Base-by-base conservation (phyloP, 2,888 invertebrate species). In the Protonemura montana region DNA sequence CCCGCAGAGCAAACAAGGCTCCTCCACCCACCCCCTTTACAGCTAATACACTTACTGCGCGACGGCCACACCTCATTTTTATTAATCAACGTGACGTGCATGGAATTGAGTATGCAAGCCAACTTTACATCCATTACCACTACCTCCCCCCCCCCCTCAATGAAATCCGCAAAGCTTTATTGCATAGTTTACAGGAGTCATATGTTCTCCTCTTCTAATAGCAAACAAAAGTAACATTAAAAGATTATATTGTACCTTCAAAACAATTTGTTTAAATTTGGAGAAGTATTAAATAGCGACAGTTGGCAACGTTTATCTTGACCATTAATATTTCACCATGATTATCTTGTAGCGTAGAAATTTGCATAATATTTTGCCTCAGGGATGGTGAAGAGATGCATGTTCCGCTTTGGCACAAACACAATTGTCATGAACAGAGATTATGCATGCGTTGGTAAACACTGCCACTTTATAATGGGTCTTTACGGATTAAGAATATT, bases 401-500 rank as follows among this genome's bases (percentile, higher is more conserved):
- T 78, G 26, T 7, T 78, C n/a, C 26, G 5, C 78, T 26, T 25
- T 78, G 5, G 26, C 59, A 25, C 78, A 78, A 78, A 78, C 78
- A 78, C 78, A 78, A 78, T 78, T 78, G 78, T 78, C 78, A 13
- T 25, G 78, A 5, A 28, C 78, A 78, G 27, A 78, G 78, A 78
- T 25, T 78, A 78, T 78, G 78, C 78, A 78, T 27, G 78, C 78
- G 78, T 78, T 78, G 25, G 28, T 78, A 78, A 78, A 78, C 28
- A 78, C 78, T 10, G 78, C 59, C 59, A 78, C 27, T 28, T 27
- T 28, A 78, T 78, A 78, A 78, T 78, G 78, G 78, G 78, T 26
- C 78, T 78, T 26, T 78, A 28, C 26, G 78, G 78, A 78, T 78
- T 78, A 78, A 78, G 78, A 78, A 78, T 28, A 78, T 27, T 78